Conservation (phyloP, 2,113 vertebrate genomes). For the Tychaedon coryphoeus region DNA sequence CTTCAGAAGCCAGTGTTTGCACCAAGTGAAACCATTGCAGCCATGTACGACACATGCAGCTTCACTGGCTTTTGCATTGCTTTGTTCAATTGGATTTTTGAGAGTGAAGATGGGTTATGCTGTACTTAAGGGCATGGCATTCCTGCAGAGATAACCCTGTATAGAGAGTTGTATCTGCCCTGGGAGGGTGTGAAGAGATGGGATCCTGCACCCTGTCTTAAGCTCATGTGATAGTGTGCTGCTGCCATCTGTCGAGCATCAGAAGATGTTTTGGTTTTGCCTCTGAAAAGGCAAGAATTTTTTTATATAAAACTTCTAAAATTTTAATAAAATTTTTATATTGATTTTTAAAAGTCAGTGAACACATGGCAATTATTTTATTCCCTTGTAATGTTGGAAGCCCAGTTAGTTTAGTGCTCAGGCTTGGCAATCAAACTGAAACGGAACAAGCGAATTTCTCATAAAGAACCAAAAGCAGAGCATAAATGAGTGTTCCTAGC, state of each 20-base stretch:
- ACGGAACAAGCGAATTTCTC: not conserved
- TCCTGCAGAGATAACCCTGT: not conserved
- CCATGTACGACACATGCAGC: rapidly evolving
- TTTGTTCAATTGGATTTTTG: not conserved
- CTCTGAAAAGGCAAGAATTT: not conserved
- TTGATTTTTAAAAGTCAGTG: not conserved
- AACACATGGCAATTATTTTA: not conserved
- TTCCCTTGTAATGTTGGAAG: not conserved
- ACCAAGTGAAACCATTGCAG: not conserved
- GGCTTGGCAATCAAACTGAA: not conserved
- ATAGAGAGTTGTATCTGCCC: not conserved
- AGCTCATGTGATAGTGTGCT: slow-evolving; percentile 38
- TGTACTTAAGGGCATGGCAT: not conserved
- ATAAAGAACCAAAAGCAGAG: not conserved
- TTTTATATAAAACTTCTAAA: not conserved
- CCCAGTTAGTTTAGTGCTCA: not conserved
- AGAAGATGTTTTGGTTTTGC: not conserved
- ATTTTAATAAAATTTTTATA: slow-evolving; percentile 51
- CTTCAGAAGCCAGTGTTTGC: not conserved
- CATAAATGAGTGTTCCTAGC: not conserved
- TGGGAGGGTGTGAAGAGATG: not conserved
- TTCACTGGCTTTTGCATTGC: slow-evolving; percentile 5
- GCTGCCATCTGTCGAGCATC: slow-evolving; percentile 46
- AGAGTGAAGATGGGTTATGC: not conserved
- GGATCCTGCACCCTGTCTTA: not conserved